A percentile compares a stretch with the other conserved stretches of the same genome.
These are phyloP conservation scores for Rhizomys pruinosus DNA, from an alignment of 2,113 vertebrate genomes.

Conservation along the genomic window DNA sequence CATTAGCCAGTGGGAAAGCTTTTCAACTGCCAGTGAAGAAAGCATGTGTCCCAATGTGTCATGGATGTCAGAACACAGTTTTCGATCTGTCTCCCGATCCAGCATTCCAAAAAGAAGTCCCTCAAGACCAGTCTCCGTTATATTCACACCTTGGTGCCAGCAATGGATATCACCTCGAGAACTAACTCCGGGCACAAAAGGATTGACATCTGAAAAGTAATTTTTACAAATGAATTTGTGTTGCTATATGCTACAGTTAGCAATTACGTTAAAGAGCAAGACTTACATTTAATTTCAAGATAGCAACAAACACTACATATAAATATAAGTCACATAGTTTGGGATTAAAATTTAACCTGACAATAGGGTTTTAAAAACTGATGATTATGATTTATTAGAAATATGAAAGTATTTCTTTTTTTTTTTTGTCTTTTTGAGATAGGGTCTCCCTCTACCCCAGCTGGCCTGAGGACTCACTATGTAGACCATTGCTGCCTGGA, in stretches of 20 bases:
- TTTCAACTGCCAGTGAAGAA: constrained; percentile 96
- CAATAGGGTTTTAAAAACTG: constrained; percentile 7
- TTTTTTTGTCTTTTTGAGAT: too few species aligned
- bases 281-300: constrained; percentile 17
- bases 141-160: constrained; percentile 91
- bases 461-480: too few species aligned
- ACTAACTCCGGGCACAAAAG: constrained; percentile 84
- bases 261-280: constrained; percentile 13
- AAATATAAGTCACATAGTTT: background rate
- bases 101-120: constrained; percentile 98
- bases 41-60: constrained; percentile 99
- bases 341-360: constrained; percentile 54
- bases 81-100: constrained; percentile 97
- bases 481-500: too few species aligned
- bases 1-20: constrained; percentile 98
- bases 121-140: constrained; percentile 97
- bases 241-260: background rate
- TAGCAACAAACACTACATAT: constrained; percentile 16
- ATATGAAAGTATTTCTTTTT: background rate
- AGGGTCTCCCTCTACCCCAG: too few species aligned
- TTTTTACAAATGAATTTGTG: constrained; percentile 52
- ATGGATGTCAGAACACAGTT: constrained; percentile 97
- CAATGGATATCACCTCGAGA: constrained; percentile 85
- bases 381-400: background rate
- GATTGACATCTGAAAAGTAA: constrained; percentile 84